Conservation (phyloP, 1,140 invertebrate species). For the Homarus americanus region DNA sequence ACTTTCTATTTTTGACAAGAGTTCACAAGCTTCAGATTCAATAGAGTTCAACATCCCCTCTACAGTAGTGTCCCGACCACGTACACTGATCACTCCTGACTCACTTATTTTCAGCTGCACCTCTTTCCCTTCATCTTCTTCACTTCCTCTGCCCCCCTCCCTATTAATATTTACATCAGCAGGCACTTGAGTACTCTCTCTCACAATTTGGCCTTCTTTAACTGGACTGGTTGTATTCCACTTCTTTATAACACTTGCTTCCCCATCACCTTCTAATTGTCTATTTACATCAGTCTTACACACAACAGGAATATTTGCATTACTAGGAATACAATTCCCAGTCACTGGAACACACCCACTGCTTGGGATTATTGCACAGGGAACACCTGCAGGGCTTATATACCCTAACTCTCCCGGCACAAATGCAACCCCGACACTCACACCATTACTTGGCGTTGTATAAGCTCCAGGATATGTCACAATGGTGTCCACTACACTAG, state of each 20-base stretch:
- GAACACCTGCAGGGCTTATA: slow-evolving; percentile 30
- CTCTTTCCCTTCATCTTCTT: slow-evolving; percentile 81
- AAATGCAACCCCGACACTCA: slow-evolving; percentile 54
- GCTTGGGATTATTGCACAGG: slow-evolving; percentile 63
- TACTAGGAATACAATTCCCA: slow-evolving; percentile 35
- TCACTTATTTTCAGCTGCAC: slow-evolving; percentile 85
- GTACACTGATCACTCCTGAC: slow-evolving; percentile 83
- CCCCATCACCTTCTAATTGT: slow-evolving; percentile 27
- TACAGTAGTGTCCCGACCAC: slow-evolving; percentile 74
- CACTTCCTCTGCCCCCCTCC: slow-evolving; percentile 37
- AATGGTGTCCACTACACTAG: slow-evolving; percentile 24
- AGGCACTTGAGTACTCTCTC: slow-evolving; percentile 42
- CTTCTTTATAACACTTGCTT: neutral
- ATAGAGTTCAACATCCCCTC: slow-evolving; percentile 61
- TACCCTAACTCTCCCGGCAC: slow-evolving; percentile 36
- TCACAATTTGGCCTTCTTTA: neutral
- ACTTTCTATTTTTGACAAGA: slow-evolving; percentile 69
- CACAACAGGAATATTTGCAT: slow-evolving; percentile 39
- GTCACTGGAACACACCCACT: slow-evolving; percentile 44
- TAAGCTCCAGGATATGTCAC: slow-evolving; percentile 35
- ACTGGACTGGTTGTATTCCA: slow-evolving; percentile 17
- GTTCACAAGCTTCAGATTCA: slow-evolving; percentile 58
- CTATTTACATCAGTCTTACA: slow-evolving; percentile 26
- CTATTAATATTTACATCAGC: slow-evolving; percentile 15
- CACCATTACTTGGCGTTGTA: slow-evolving; percentile 32